Conservation (phyloP, 2,113 vertebrate genomes). For the Sprattus sprattus region DNA sequence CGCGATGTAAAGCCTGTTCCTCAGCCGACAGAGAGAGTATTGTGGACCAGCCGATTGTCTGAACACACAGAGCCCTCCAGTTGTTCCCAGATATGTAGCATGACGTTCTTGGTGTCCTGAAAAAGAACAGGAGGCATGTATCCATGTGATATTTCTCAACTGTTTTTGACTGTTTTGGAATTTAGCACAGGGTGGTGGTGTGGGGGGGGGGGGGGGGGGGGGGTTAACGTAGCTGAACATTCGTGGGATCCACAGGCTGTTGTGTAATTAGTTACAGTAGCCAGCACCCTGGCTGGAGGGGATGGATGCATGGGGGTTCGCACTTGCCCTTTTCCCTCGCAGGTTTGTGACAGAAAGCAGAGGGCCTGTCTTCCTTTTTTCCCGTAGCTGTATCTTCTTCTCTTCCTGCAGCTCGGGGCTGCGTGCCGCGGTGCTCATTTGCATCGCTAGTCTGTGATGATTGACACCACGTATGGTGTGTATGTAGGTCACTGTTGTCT, state of each 20-base stretch:
- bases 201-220: neutral
- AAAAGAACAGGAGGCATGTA: neutral
- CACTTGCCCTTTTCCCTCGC: conserved; percentile 13
- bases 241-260: neutral
- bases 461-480: conserved; percentile 1
- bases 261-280: neutral
- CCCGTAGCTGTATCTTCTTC: conserved; percentile 6
- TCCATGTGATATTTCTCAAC: neutral
- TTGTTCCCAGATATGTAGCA: conserved; percentile 6
- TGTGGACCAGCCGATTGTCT: conserved; percentile 10
- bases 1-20: neutral
- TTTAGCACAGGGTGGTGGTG: neutral
- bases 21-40: conserved; percentile 14
- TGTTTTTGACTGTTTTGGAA: neutral
- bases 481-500: conserved; percentile 31
- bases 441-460: conserved; percentile 21
- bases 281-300: neutral
- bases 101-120: neutral
- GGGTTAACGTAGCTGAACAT: neutral
- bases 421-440: conserved; percentile 9
- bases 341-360: neutral
- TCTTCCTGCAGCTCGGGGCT: neutral
- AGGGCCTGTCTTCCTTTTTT: conserved; percentile 8
- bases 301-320: conserved; percentile 13
- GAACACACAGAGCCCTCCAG: neutral